Conservation (phyloP, 2,113 vertebrate species). For the Bufo bufo region DNA sequence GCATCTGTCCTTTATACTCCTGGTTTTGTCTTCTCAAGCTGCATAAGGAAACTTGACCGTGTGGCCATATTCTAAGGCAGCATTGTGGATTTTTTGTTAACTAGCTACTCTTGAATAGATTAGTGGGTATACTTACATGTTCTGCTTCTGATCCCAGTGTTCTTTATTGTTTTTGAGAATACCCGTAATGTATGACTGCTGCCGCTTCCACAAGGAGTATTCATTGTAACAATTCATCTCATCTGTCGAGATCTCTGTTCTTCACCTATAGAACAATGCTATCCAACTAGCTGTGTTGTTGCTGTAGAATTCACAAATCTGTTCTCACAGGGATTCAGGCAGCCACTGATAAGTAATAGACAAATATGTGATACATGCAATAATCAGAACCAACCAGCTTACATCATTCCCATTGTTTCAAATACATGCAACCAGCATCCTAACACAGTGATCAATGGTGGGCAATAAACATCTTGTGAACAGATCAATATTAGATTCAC, state of each 20-base stretch:
- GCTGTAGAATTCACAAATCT: background rate
- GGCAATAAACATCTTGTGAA: no score
- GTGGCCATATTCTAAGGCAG: no score
- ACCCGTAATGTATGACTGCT: background rate
- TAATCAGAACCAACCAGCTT: background rate
- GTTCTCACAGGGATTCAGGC: background rate
- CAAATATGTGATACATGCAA: background rate
- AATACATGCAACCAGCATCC: background rate
- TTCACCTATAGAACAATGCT: background rate
- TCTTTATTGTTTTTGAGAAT: slow-evolving; percentile 15
- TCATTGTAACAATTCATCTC: background rate
- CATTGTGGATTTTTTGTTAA: no score
- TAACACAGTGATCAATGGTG: no score
- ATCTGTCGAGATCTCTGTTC: background rate
- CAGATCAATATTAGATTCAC: no score
- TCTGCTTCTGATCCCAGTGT: background rate
- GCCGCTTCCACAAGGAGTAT: background rate
- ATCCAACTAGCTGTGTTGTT: background rate
- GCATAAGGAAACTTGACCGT: no score
- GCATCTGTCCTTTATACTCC: no score
- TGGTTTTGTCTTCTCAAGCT: no score
- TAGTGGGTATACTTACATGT: background rate
- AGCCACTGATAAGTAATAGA: background rate
- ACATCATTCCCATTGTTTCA: background rate
- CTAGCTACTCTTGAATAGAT: no score